Percentiles rank a stretch among this genome's conserved stretches.
These are phyloP conservation scores for Rhinolophus sinicus DNA, from an alignment of 2,113 vertebrate species.

Conservation along the genomic window DNA sequence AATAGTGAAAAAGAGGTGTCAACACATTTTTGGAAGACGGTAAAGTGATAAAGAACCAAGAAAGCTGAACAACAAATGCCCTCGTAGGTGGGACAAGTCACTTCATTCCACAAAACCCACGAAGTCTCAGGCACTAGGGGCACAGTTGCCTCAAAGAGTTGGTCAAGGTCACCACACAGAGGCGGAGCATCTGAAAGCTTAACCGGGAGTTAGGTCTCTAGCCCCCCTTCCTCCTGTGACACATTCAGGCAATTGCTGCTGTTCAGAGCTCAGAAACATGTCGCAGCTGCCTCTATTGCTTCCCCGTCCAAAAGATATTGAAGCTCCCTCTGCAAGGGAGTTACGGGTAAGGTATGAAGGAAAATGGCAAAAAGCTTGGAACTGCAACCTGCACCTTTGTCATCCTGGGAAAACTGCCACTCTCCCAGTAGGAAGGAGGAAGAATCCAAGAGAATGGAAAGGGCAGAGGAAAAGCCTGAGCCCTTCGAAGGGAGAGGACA, in stretches of 20 bases:
- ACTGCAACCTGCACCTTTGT: background rate
- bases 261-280: background rate
- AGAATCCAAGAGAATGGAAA: background rate
- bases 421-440: conserved; percentile 12
- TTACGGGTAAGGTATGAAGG: background rate
- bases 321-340: background rate
- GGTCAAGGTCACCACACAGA: background rate
- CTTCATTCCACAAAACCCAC: background rate
- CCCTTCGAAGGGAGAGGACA: background rate
- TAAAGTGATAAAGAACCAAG: background rate
- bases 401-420: background rate
- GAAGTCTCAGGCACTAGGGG: background rate
- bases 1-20: background rate
- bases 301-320: background rate
- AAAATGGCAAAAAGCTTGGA: background rate
- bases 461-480: background rate
- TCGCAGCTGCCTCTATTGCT: background rate
- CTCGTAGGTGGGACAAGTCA: fast-evolving
- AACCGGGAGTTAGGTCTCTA: background rate
- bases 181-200: background rate
- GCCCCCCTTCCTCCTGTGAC: background rate
- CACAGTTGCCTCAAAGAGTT: background rate
- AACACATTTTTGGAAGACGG: background rate
- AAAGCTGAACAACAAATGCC: background rate
- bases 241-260: background rate